Base-by-base conservation (phyloP, 23 tunicate species). In the Trididemnum clinides region DNA sequence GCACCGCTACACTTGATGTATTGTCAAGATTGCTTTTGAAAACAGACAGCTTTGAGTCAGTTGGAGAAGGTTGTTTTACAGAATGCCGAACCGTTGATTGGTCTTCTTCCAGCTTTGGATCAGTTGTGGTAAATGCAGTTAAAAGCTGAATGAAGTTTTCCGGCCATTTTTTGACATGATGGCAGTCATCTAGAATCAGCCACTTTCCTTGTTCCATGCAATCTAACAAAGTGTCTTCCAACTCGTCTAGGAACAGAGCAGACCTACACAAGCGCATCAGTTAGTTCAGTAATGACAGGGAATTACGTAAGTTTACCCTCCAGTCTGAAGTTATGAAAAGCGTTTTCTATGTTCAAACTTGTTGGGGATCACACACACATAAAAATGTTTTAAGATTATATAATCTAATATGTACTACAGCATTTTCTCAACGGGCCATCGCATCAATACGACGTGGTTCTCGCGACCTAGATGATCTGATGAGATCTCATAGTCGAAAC, bases 191-290 rank as follows among this genome's bases (percentile, higher is more conserved):
- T 0, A 92, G 82, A 12, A 92, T 37, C 64, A 92, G 70, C 97
- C 97, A 92, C 39, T 72, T 77, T 74, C 97, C 97, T 26, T 87
- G 50, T 10, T 25, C 21, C 90, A 92, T 92, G 88, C 97, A 92
- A 1, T 77, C 81, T 20, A 64, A 64, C 54, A 92, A 57, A 23
- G 83, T 83, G 33, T 86, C 88, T 23, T 64, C 85, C 31, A 92
- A 81, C 4, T 83, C 54, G 29, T 83, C 69, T 33, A 77, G 64
- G 69, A 87, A 92, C 18, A 78, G 77, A 1, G 97, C 88, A 20
- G 90, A 72, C 57, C 97, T 92, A 57, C 15, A 62, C 70, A 62
- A n/a, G n/a, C n/a, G n/a, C n/a, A n/a, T n/a, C n/a, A n/a, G n/a
- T n/a, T n/a, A n/a, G n/a, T n/a, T n/a, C n/a, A n/a, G n/a, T n/a